A percentile compares a stretch with the other conserved stretches of the same genome.
Evolutionary conservation across 2,888 invertebrate species (phyloP).

Genomic region (Drosophila phalerata): DNA sequence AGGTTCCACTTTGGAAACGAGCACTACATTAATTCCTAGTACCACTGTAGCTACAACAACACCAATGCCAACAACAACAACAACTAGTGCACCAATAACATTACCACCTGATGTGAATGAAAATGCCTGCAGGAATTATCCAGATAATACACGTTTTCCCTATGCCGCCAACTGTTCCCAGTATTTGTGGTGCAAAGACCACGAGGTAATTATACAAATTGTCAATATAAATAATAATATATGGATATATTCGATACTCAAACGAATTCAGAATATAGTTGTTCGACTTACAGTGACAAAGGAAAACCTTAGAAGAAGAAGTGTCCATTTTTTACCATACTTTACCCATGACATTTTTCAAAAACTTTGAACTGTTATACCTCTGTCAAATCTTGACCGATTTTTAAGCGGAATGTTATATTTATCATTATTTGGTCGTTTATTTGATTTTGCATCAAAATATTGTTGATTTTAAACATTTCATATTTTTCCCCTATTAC

Average conservation of each 20-base stretch:
- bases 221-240: neutral
- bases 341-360: no score
- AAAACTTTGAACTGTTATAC: no score
- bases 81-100: slow-evolving; percentile 38
- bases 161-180: slow-evolving; percentile 69
- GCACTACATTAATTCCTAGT: neutral
- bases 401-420: no score
- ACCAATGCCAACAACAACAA: slow-evolving; percentile 18
- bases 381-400: no score
- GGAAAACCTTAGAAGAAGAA: no score
- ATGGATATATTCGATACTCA: neutral
- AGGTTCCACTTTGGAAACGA: slow-evolving; percentile 8
- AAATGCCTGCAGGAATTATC: slow-evolving; percentile 39
- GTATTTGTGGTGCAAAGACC: slow-evolving; percentile 65
- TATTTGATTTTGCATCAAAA: no score
- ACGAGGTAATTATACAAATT: slow-evolving; percentile 22
- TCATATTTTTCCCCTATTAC: no score
- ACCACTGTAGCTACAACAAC: slow-evolving; percentile 30
- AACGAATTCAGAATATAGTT: no score
- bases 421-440: no score
- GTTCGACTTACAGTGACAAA: no score
- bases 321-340: no score
- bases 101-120: slow-evolving; percentile 58
- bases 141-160: slow-evolving; percentile 55
- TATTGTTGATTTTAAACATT: no score